Evolutionary conservation across 2,888 invertebrate genomes (phyloP).

Genomic region (Microplitis manilae): DNA sequence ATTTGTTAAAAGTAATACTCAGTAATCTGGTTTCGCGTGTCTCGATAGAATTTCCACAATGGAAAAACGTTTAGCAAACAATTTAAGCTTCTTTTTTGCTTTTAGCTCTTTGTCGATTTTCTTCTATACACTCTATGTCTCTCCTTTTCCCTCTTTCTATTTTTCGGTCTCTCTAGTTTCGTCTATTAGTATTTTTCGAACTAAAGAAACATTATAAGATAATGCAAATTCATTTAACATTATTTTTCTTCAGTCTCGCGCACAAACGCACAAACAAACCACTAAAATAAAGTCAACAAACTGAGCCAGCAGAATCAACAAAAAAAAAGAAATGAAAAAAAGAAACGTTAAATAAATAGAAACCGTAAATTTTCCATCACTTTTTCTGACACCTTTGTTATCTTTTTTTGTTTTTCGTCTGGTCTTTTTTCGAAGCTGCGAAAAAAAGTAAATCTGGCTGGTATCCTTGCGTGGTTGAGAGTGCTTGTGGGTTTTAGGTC

Average conservation of each 20-base stretch:
- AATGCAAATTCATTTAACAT: constrained; percentile 51
- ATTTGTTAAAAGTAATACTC: background rate
- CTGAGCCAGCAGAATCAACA: background rate
- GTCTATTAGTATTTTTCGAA: background rate
- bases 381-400: background rate
- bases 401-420: constrained; percentile 13
- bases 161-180: background rate
- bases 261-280: background rate
- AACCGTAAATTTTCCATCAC: constrained; percentile 5
- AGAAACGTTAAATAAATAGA: background rate
- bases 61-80: constrained; percentile 50
- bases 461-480: background rate
- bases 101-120: constrained; percentile 24
- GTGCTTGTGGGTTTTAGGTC: background rate
- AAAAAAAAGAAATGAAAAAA: background rate
- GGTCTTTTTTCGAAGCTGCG: background rate
- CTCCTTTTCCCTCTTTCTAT: background rate
- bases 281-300: background rate
- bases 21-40: background rate
- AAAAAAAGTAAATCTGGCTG: background rate
- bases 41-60: constrained; percentile 13
- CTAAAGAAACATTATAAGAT: constrained; percentile 39
- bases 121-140: background rate
- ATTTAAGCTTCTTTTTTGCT: constrained; percentile 35
- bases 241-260: constrained; percentile 23